Percentiles rank a stretch among this genome's conserved stretches.
These are phyloP conservation scores for Selenia dentaria DNA, from an alignment of 2,888 invertebrate species.

Conservation along the genomic window DNA sequence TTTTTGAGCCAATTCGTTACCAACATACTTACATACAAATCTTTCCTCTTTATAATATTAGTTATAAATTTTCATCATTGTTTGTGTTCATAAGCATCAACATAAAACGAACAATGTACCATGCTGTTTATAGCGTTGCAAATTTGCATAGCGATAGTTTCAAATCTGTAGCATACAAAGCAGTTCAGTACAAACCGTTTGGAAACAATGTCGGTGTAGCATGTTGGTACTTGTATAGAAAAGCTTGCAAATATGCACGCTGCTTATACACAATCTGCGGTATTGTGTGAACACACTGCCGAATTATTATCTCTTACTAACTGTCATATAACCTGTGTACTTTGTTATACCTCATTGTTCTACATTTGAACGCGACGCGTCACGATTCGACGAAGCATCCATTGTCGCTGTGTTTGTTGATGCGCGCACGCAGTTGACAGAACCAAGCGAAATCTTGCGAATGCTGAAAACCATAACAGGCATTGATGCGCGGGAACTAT, in stretches of 20 bases:
- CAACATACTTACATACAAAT: too few relatives aligned
- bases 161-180: conserved; percentile 16
- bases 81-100: neutral
- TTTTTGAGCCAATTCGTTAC: too few relatives aligned
- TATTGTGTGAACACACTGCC: conserved; percentile 66
- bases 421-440: conserved; percentile 30
- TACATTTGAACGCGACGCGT: conserved; percentile 70
- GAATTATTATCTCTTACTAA: neutral
- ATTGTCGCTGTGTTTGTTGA: conserved; percentile 80
- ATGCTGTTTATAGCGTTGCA: conserved; percentile 3
- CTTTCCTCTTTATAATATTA: too few relatives aligned
- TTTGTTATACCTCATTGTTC: conserved; percentile 80
- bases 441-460: conserved; percentile 73
- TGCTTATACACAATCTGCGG: conserved; percentile 62
- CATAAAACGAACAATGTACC: conserved; percentile 7
- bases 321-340: conserved; percentile 63
- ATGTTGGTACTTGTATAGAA: conserved; percentile 19
- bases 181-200: conserved; percentile 23
- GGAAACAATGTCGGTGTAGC: conserved; percentile 42
- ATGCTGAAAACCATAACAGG: conserved; percentile 68
- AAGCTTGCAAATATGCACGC: conserved; percentile 51
- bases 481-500: conserved; percentile 54
- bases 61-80: too few relatives aligned
- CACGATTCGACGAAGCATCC: conserved; percentile 75
- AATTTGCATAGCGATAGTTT: conserved; percentile 19